Conservation (phyloP, 2,888 invertebrate genomes). For the Apamea epomidion region DNA sequence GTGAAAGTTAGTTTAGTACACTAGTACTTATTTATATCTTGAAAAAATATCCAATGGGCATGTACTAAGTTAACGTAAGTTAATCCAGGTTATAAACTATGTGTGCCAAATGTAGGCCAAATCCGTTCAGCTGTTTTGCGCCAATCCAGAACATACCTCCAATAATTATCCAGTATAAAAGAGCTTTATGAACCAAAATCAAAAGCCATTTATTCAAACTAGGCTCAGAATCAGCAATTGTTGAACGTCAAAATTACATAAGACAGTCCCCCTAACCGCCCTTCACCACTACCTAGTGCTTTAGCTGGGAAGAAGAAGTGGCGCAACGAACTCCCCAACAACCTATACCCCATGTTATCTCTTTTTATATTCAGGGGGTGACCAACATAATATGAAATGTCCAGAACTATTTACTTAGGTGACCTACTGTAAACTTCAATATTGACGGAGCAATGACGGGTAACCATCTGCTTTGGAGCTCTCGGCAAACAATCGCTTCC, state of each 20-base stretch:
- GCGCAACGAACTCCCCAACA: not conserved
- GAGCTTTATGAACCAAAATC: no score
- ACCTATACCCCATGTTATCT: not conserved
- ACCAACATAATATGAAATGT: constrained; percentile 46
- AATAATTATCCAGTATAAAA: no score
- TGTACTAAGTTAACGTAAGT: no score
- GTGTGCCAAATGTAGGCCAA: not conserved
- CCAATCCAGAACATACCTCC: not conserved
- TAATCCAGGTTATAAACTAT: not conserved
- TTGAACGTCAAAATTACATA: not conserved
- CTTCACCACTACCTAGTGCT: not conserved
- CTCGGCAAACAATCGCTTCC: constrained; percentile 79
- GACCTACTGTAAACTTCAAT: constrained; percentile 74
- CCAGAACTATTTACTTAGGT: constrained; percentile 59
- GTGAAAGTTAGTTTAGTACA: not conserved
- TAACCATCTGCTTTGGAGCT: constrained; percentile 71
- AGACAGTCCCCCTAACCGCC: not conserved
- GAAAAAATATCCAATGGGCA: no score
- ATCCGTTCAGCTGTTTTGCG: not conserved
- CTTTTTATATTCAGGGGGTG: constrained; percentile 33
- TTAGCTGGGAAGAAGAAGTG: not conserved
- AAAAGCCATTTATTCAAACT: not conserved
- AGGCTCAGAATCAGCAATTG: not conserved
- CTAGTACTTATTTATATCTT: not conserved
- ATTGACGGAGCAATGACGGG: constrained; percentile 75